Base-by-base conservation (phyloP, 2,888 invertebrate genomes). In the Camptogramma bilineatum region DNA sequence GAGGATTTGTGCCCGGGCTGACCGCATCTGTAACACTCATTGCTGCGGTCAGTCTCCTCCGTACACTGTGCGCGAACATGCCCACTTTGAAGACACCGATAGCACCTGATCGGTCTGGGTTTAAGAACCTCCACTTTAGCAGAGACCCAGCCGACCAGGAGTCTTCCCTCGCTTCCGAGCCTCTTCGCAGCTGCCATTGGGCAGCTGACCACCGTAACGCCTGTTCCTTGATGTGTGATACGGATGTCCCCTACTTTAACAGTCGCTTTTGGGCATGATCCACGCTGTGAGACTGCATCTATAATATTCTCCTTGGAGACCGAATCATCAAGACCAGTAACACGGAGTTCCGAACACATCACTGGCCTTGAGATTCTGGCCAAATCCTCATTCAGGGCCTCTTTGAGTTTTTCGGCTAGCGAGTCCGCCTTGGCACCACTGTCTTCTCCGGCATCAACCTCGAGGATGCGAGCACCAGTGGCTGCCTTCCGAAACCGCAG, bases 141-240 rank as follows among this genome's bases (percentile, higher is more conserved):
- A 2, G 70, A 48, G 0, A 67, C 65, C 71, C 70, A 73, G 1
- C 72, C 71, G 0, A 71, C 46, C 10, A 69, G 48, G 0, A 75
- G 24, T 0, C 69, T 52, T 0, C 62, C 59, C 1, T 19, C 47
- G 0, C 16, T 39, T 0, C 5, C 39, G 0, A 67, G 0, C 17
- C 42, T 64, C 4, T 58, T 46, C 0, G 57, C 67, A 0, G 53
- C 61, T 1, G 24, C 31, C 1, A 51, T 53, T 0, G 67, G 67
- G 31, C 67, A 63, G 2, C 58, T n/a, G 28, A 61, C 52, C 31
- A 31, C 44, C 0, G 24, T 16, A 0, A 46, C 1, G 1, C 50
- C 24, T 0, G n/a, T 17, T 1, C 66, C 66, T n/a, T 10, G 17
- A 0, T 13, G 2, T 10, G 52, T 42, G 1, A 18, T n/a, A 0